Evolutionary conservation across 2,888 invertebrate species (phyloP).

Genomic region (Allygus modestus): DNA sequence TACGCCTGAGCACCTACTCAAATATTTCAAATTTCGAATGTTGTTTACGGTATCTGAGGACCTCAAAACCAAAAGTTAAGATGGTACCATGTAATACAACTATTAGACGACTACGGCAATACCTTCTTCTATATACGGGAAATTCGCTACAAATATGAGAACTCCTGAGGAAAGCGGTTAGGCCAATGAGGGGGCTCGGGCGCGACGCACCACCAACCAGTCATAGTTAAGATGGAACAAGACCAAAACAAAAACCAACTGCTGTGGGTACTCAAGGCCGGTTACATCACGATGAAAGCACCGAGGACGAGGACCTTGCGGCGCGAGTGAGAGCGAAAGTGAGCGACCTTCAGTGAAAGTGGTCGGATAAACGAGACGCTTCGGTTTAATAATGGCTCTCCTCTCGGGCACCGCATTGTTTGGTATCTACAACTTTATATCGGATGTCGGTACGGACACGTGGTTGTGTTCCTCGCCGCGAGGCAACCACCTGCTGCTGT

Average conservation of each 20-base stretch:
- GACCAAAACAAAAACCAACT: slow-evolving; percentile 33
- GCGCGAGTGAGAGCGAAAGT: slow-evolving; percentile 42
- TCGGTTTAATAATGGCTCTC: slow-evolving; percentile 29
- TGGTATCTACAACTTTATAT: background rate
- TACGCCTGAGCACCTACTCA: no score
- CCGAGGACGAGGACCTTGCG: background rate
- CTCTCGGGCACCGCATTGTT: slow-evolving; percentile 25
- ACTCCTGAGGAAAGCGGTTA: no score
- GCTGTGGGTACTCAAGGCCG: slow-evolving; percentile 54
- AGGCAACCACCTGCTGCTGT: background rate
- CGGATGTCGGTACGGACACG: background rate
- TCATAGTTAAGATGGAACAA: slow-evolving; percentile 2
- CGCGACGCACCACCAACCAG: background rate
- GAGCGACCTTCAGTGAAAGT: slow-evolving; percentile 58
- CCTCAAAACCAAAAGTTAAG: no score
- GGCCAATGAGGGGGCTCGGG: no score
- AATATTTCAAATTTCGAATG: no score
- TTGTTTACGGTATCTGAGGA: no score
- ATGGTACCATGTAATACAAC: no score
- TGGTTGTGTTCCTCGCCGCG: background rate
- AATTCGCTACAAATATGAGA: no score
- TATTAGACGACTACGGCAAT: no score
- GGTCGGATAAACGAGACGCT: slow-evolving; percentile 33
- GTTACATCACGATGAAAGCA: slow-evolving; percentile 43
- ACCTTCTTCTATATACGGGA: no score